Evolutionary conservation across 2,113 vertebrate genomes (phyloP).

Genomic region (Clarias gariepinus): DNA sequence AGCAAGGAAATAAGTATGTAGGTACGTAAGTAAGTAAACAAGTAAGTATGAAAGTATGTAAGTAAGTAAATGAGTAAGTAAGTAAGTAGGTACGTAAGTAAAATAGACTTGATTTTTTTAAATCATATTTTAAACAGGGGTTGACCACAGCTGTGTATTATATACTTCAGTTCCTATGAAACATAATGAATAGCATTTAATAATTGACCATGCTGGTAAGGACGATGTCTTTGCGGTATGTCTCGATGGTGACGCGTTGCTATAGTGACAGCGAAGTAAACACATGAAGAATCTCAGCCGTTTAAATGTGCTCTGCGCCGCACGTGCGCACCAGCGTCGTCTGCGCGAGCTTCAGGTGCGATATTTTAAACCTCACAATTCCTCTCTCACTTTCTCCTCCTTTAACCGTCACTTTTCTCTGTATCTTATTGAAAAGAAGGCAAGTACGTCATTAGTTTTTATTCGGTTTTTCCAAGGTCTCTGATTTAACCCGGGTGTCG

Average conservation of each 20-base stretch:
- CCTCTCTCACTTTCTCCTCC: neutral
- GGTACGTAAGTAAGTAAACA: neutral
- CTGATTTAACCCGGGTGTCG: neutral
- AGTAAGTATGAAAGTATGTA: neutral
- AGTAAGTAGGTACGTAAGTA: neutral
- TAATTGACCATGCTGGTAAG: neutral
- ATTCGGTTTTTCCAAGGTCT: neutral
- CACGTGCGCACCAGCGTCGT: conserved; percentile 31
- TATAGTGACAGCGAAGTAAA: conserved; percentile 63
- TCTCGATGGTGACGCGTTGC: conserved; percentile 65
- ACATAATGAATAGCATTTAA: neutral
- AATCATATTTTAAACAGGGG: neutral
- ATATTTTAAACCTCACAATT: neutral
- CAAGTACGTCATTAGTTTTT: neutral
- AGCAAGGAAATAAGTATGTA: neutral
- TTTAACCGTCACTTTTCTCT: neutral
- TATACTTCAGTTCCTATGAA: neutral
- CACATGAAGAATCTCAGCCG: conserved; percentile 60
- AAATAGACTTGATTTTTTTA: neutral
- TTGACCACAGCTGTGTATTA: neutral
- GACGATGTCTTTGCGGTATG: conserved; percentile 31
- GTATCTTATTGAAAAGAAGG: neutral
- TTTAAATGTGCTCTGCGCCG: conserved; percentile 49
- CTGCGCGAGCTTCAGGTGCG: neutral
- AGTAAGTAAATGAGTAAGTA: neutral